Evolutionary conservation across 1,140 invertebrate genomes (phyloP), one percentile per base, ranked within the genome.

Genomic region (Zaprionus taronus): DNA sequence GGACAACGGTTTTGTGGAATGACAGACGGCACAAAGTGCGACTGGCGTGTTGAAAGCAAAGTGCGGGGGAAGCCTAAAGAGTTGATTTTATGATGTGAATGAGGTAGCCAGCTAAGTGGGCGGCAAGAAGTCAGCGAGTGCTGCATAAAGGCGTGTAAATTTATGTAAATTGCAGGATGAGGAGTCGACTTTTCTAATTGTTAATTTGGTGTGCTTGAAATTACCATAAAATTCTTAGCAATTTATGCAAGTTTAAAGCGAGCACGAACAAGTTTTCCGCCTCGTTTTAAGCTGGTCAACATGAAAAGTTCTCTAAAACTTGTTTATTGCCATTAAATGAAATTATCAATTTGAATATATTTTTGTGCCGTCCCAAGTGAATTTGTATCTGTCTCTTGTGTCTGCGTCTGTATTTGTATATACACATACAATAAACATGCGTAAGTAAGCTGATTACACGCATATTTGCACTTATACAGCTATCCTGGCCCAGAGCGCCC

Each of bases 361-460:
- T 56, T 51, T 22, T 44, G 2, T 17, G n/a, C n/a, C 41, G 41
- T 44, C 41, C 41, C 47, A 49, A 49, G 44, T 12, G 44, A 20
- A 49, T 49, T 20, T 34, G 26, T 24, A 17, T 51, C 14, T 31
- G 77, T 77, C 64, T 72, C 47, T 47, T 58, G 26, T 34, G 4
- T 17, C 56, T 49, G 26, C 24, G 9, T 17, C 56, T 22, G 78
- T 72, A 72, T 74, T 53, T 65, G 68, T 77, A 65, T 77, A 65
- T 77, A 63, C 36, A 57, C 51, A 67, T 68, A 55, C 57, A 89
- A 89, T 81, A 85, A 89, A 90, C 84, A 89, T 80, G 85, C 85
- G 81, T 82, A 85, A 89, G 76, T 89, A 89, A 89, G 85, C 85
- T 90, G 85, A 89, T 89, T 89, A 89, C 85, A 85, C 79, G 85